A percentile compares a stretch with the other conserved stretches of the same genome.
These are phyloP conservation scores for Salarias fasciatus DNA, from an alignment of 2,797 vertebrate genomes.

Conservation along the genomic window DNA sequence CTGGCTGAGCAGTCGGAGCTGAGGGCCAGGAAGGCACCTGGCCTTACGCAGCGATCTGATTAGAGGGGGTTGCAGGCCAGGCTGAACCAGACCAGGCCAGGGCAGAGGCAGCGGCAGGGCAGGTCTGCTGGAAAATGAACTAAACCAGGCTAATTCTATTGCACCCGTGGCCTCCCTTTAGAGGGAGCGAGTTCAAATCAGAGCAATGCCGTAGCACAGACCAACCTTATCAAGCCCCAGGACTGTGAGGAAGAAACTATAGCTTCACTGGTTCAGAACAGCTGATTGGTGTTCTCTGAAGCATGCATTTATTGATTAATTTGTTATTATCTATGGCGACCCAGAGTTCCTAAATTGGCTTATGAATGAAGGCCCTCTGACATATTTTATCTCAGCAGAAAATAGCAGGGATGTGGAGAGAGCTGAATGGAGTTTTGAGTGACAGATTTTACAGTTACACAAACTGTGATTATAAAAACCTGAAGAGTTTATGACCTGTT, in stretches of 20 bases:
- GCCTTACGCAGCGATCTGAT: constrained; percentile 79
- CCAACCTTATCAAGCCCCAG: constrained; percentile 54
- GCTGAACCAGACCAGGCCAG: constrained; percentile 66
- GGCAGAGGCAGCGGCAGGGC: constrained; percentile 43
- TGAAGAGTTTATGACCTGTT: constrained; percentile 1
- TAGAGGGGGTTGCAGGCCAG: constrained; percentile 78
- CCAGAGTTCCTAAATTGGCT: constrained; percentile 44
- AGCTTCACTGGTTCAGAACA: constrained; percentile 47
- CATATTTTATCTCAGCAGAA: constrained; percentile 39
- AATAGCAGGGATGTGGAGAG: constrained; percentile 11
- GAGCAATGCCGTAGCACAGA: constrained; percentile 59
- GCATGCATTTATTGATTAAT: constrained; percentile 55
- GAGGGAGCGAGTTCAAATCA: constrained; percentile 73
- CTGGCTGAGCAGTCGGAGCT: constrained; percentile 72
- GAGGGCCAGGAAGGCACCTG: constrained; percentile 79
- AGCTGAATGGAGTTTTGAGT: constrained; percentile 6
- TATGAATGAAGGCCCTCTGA: constrained; percentile 25
- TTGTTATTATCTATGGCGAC: constrained; percentile 41
- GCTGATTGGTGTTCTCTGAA: constrained; percentile 55
- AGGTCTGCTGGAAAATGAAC: constrained; percentile 73
- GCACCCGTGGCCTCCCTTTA: constrained; percentile 61
- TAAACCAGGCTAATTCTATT: constrained; percentile 80
- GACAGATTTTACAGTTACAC: constrained; percentile 10
- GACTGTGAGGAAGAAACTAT: constrained; percentile 33
- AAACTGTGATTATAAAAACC: neutral